phyloP scores from a whole-genome alignment of 2,113 vertebrate genomes.

The Bubo bubo region DNA sequence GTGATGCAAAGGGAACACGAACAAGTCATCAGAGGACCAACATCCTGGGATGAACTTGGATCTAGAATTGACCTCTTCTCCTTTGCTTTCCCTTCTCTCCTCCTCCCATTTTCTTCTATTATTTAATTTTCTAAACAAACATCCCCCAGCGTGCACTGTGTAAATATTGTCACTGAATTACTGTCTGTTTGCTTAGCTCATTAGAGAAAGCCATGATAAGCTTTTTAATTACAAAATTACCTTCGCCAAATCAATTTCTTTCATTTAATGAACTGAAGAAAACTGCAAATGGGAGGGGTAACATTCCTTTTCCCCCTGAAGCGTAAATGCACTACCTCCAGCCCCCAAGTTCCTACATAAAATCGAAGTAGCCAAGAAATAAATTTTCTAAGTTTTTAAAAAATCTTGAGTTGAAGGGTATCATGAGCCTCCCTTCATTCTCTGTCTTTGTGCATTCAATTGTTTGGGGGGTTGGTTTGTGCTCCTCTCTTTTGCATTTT shows the following conservation, averaged over 20 bases:
- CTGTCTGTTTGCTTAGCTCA: constrained; percentile 81
- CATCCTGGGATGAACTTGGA: not conserved
- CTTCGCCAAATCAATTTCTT: constrained; percentile 79
- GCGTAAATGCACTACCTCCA: constrained; percentile 12
- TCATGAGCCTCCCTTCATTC: not conserved
- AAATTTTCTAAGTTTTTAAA: not conserved
- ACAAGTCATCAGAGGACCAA: not conserved
- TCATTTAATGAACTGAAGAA: constrained; percentile 80
- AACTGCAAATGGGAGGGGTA: constrained; percentile 62
- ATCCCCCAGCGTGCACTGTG: constrained; percentile 53
- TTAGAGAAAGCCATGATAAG: constrained; percentile 82
- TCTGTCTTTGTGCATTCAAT: not conserved
- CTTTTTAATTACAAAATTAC: constrained; percentile 87
- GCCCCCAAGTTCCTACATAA: not conserved
- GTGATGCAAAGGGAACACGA: not conserved
- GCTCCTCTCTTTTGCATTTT: not conserved
- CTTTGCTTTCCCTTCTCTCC: constrained; percentile 25
- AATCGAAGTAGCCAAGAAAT: not conserved
- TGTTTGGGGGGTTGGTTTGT: not conserved
- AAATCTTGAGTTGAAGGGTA: not conserved
- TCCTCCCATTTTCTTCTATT: constrained; percentile 40
- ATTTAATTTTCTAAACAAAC: constrained; percentile 76
- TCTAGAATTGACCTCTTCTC: constrained; percentile 5
- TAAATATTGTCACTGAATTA: constrained; percentile 84
- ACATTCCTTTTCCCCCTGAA: not conserved